Evolutionary conservation across 2,888 invertebrate species (phyloP).

Genomic region (Mylabris sibirica): DNA sequence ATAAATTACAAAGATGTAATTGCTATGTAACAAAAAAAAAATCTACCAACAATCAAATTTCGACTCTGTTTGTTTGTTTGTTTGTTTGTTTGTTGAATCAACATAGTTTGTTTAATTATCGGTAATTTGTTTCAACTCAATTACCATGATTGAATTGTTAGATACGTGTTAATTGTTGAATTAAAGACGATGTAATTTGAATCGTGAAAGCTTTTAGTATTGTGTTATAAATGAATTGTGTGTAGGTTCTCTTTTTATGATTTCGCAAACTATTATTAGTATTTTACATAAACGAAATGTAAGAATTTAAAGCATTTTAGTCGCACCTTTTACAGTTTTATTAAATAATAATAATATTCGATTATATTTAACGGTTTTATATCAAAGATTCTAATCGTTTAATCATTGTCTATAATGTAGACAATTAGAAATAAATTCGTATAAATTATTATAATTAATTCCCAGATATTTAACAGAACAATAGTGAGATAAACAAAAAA

Average conservation of each 20-base stretch:
- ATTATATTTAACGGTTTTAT: neutral
- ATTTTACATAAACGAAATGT: constrained; percentile 27
- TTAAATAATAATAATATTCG: constrained; percentile 9
- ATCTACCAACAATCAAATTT: neutral
- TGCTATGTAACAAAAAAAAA: neutral
- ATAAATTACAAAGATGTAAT: neutral
- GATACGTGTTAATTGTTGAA: constrained; percentile 7
- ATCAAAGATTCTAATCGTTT: constrained; percentile 15
- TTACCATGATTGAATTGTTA: neutral
- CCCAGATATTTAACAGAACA: neutral
- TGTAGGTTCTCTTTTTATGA: constrained; percentile 25
- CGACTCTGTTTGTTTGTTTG: neutral
- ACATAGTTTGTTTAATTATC: neutral
- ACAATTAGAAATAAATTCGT: constrained; percentile 6
- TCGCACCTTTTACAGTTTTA: constrained; percentile 37
- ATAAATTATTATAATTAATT: neutral
- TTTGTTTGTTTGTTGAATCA: neutral
- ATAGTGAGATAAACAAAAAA: neutral
- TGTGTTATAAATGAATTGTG: constrained; percentile 18
- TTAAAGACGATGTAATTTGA: constrained; percentile 2
- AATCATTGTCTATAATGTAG: constrained; percentile 4
- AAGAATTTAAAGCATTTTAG: constrained; percentile 43
- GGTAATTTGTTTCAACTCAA: neutral
- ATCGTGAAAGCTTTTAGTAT: constrained; percentile 16
- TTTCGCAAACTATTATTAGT: constrained; percentile 34